These are phyloP conservation scores for Ochotona curzoniae DNA, from an alignment of 2,113 vertebrate species.

Conservation along the genomic window DNA sequence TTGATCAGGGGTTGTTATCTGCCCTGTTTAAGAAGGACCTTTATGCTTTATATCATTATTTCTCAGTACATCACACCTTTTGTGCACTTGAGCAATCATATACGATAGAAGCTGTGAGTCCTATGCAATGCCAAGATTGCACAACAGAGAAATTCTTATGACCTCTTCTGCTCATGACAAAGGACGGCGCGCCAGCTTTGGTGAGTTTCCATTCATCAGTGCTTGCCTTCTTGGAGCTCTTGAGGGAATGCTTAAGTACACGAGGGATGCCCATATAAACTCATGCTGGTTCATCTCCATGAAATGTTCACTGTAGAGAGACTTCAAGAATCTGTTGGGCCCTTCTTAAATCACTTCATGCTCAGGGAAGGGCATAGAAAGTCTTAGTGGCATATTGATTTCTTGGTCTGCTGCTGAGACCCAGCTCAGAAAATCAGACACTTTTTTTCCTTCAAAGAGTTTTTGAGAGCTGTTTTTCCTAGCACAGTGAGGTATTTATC, in stretches of 20 bases:
- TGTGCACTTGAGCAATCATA: not conserved
- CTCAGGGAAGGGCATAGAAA: not conserved
- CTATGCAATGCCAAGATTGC: not conserved
- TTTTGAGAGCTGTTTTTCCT: not conserved
- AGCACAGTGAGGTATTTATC: not conserved
- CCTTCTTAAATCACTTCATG: not conserved
- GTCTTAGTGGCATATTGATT: not conserved
- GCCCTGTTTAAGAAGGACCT: not conserved
- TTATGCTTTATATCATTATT: not conserved
- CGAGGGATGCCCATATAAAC: not conserved
- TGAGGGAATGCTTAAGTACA: not conserved
- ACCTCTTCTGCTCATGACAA: not conserved
- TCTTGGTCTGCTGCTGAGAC: not conserved
- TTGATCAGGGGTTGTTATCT: not conserved
- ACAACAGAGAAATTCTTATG: not conserved
- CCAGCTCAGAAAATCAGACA: not conserved
- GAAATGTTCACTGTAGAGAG: conserved; percentile 1
- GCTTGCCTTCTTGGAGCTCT: not conserved
- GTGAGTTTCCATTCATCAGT: not conserved
- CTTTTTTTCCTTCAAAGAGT: not conserved
- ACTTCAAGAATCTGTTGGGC: not conserved
- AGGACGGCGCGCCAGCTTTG: not conserved
- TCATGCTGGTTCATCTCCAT: not conserved
- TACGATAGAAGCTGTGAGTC: too few relatives aligned
- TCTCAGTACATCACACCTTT: not conserved